Percentiles rank a stretch among this genome's conserved stretches.
phyloP scores from a whole-genome alignment of 2,888 invertebrate genomes.

The Leptopilina drosophilae region DNA sequence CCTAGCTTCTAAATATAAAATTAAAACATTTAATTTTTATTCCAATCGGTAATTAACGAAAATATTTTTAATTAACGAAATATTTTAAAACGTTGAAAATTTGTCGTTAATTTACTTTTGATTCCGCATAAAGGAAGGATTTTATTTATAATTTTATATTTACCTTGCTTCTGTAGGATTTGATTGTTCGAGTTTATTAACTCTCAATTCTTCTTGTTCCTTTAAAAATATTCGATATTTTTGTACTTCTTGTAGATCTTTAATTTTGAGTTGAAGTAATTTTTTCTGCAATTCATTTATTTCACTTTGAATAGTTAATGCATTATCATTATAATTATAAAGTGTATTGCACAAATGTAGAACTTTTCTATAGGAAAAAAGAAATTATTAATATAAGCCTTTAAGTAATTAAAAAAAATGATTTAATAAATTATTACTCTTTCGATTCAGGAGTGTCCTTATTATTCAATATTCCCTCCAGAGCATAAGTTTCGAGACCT shows the following conservation, averaged over 20 bases:
- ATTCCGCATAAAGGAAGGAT: too few relatives aligned
- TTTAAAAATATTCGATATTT: slow-evolving; percentile 59
- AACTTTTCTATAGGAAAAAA: slow-evolving; percentile 54
- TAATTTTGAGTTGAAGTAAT: slow-evolving; percentile 56
- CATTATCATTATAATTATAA: slow-evolving; percentile 54
- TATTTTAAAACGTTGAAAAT: too few relatives aligned
- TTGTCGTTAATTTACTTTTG: too few relatives aligned
- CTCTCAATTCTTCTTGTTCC: slow-evolving; percentile 53
- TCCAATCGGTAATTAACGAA: too few relatives aligned
- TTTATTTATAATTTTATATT: slow-evolving; percentile 27
- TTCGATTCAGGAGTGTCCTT: slow-evolving; percentile 47
- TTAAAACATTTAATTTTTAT: too few relatives aligned
- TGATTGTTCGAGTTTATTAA: slow-evolving; percentile 56
- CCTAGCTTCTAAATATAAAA: too few relatives aligned
- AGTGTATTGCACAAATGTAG: slow-evolving; percentile 52
- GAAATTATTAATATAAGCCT: not conserved
- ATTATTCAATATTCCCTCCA: slow-evolving; percentile 52
- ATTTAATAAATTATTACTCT: slow-evolving; percentile 50
- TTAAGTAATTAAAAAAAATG: not conserved
- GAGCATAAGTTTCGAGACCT: slow-evolving; percentile 57
- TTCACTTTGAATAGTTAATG: slow-evolving; percentile 47
- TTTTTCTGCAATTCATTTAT: slow-evolving; percentile 50
- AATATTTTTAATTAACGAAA: too few relatives aligned
- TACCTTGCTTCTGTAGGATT: slow-evolving; percentile 60
- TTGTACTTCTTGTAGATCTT: slow-evolving; percentile 56